Evolutionary conservation across 2,888 invertebrate species (phyloP), one percentile per base, ranked within the genome.

Genomic region (Apocheima hispidaria): DNA sequence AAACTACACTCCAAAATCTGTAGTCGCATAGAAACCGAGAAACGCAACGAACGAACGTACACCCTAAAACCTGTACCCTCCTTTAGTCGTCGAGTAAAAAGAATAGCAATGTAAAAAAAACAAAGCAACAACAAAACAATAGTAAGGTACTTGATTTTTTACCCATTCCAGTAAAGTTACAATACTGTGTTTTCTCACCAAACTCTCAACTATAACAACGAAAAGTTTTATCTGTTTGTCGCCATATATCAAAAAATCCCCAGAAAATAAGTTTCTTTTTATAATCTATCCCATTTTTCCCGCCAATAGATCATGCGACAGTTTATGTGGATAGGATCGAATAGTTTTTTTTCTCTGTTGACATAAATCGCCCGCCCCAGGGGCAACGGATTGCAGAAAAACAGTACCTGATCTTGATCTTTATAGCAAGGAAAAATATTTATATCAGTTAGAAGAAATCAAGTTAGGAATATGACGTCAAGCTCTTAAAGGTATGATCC

Each of bases 281-380:
- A 68, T 66, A 68, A 70, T 68, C 66, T 62, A 60, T 62, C 60
- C 63, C 49, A 63, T 68, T 70, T 63, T 58, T 44, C 48, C 61
- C 65, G 56, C 63, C 70, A 65, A 70, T 68, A 70, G 68, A 68
- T 70, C 70, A 70, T 60, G 54, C 56, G 61, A 70, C 66, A 66
- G 61, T 70, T 68, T 70, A 70, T 70, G 70, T 66, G 66, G 66
- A 68, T 68, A 68, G 66, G 65, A 63, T 66, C 55, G 58, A 78
- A 81, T 84, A 85, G 82, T 87, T 86, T 86, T 68, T 86, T 86
- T 60, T 56, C 52, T 61, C 79, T 82, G 82, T 84, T 86, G 83
- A 82, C 84, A 89, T 88, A 88, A 89, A 89, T 89, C 84, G 76
- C 79, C 72, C 70, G 75, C 82, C 82, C 50, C 73, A 63, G 58